These are phyloP conservation scores for Teleogryllus occipitalis DNA, from an alignment of 1,140 invertebrate species.

Conservation along the genomic window DNA sequence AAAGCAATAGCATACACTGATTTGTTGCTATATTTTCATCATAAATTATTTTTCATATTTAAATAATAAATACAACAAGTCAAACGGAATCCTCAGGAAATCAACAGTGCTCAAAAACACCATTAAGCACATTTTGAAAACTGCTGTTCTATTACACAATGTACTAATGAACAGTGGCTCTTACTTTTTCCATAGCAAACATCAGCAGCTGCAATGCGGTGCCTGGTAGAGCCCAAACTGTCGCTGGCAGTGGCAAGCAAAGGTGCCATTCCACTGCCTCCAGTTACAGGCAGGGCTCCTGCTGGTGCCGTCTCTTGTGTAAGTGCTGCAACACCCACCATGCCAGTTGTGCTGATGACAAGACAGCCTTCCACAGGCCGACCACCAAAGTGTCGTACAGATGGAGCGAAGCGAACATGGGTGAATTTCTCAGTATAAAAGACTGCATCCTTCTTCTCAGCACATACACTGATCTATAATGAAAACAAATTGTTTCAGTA, in stretches of 20 bases:
- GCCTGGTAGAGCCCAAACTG: slow-evolving; percentile 62
- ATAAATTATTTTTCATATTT: neutral
- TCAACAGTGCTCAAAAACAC: neutral
- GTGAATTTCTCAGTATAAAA: slow-evolving; percentile 81
- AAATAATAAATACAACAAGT: neutral
- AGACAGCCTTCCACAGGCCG: slow-evolving; percentile 71
- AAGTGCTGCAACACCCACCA: slow-evolving; percentile 19
- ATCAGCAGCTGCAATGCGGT: slow-evolving; percentile 64
- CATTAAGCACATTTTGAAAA: neutral
- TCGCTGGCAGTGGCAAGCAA: slow-evolving; percentile 46
- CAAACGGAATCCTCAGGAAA: neutral
- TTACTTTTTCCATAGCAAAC: slow-evolving; percentile 65
- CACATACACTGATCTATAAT: slow-evolving; percentile 44
- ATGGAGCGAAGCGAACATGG: slow-evolving; percentile 63
- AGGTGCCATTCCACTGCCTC: slow-evolving; percentile 21
- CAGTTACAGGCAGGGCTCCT: neutral
- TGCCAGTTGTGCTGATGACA: slow-evolving; percentile 67
- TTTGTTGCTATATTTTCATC: neutral
- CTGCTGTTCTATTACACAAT: slow-evolving; percentile 10
- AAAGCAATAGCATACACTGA: neutral
- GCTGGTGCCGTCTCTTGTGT: neutral
- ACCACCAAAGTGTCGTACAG: slow-evolving; percentile 78
- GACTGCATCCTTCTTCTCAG: slow-evolving; percentile 71
- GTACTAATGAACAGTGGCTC: slow-evolving; percentile 10
- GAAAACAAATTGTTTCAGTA: neutral